phyloP scores from a whole-genome alignment of 2,113 vertebrate species.

The Cololabis saira region DNA sequence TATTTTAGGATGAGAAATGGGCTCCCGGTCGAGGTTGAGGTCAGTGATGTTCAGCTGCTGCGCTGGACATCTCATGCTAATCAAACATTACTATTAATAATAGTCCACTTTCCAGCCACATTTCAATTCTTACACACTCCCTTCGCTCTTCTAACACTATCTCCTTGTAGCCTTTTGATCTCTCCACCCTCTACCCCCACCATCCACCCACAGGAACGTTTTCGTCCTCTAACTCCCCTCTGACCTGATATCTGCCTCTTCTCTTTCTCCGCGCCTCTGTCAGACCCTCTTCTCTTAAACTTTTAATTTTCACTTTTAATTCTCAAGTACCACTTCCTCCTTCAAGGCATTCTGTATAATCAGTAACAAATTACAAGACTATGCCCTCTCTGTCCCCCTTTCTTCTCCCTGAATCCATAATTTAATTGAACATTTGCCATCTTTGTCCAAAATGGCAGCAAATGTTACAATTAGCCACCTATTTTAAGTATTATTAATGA shows the following conservation, averaged over 20 bases:
- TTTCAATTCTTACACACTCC: constrained; percentile 31
- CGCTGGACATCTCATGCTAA: constrained; percentile 42
- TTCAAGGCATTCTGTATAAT: constrained; percentile 34
- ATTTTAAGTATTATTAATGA: background rate
- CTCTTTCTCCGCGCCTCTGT: constrained; percentile 1
- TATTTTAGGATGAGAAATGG: constrained; percentile 57
- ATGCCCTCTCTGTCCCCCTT: background rate
- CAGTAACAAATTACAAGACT: constrained; percentile 36
- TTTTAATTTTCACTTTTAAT: constrained; percentile 53
- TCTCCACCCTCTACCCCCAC: constrained; percentile 41
- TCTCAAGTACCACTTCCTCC: constrained; percentile 19
- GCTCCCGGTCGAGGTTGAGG: constrained; percentile 10
- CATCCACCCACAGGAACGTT: constrained; percentile 31
- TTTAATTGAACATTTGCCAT: too few species aligned
- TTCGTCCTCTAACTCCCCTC: constrained; percentile 34
- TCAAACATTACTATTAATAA: constrained; percentile 66
- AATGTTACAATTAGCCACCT: background rate
- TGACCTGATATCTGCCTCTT: constrained; percentile 17
- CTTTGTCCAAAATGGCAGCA: background rate
- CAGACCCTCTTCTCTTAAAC: constrained; percentile 18
- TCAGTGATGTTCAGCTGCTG: background rate
- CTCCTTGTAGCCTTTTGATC: constrained; percentile 29
- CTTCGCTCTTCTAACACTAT: too few species aligned
- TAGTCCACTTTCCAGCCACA: constrained; percentile 22
- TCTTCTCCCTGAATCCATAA: too few species aligned